Evolutionary conservation across 2,888 invertebrate species (phyloP).

Genomic region (Perizoma flavofasciatum): DNA sequence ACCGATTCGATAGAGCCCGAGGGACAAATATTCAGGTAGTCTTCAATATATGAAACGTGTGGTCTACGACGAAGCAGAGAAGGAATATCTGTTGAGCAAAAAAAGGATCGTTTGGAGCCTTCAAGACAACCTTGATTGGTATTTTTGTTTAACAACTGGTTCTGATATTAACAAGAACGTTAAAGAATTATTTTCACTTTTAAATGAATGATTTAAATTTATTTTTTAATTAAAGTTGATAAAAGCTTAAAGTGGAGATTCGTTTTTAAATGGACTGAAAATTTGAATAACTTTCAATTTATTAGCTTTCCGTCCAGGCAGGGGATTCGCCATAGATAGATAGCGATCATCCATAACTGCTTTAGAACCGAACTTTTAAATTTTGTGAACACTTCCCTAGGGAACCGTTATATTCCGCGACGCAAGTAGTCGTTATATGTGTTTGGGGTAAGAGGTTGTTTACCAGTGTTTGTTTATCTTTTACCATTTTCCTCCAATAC

Average conservation of each 20-base stretch:
- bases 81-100: conserved; percentile 25
- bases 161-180: conserved; percentile 10
- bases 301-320: background rate
- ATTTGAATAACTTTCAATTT: conserved; percentile 5
- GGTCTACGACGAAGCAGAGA: conserved; percentile 15
- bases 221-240: too few relatives aligned
- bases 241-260: background rate
- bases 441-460: too few relatives aligned
- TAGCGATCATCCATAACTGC: too few relatives aligned
- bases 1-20: conserved; percentile 32
- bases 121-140: conserved; percentile 27
- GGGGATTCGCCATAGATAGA: background rate
- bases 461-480: too few relatives aligned
- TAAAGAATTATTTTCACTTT: conserved; percentile 7
- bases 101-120: conserved; percentile 22
- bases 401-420: too few relatives aligned
- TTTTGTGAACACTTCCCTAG: too few relatives aligned
- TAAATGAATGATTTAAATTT: too few relatives aligned
- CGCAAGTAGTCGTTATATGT: too few relatives aligned
- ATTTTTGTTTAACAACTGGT: conserved; percentile 23
- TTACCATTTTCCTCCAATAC: too few relatives aligned
- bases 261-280: conserved; percentile 5
- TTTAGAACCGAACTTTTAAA: too few relatives aligned
- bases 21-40: conserved; percentile 35
- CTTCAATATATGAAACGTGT: conserved; percentile 28